These are phyloP conservation scores for Phoxinus dragarum DNA, from an alignment of 2,797 vertebrate genomes.

Conservation along the genomic window DNA sequence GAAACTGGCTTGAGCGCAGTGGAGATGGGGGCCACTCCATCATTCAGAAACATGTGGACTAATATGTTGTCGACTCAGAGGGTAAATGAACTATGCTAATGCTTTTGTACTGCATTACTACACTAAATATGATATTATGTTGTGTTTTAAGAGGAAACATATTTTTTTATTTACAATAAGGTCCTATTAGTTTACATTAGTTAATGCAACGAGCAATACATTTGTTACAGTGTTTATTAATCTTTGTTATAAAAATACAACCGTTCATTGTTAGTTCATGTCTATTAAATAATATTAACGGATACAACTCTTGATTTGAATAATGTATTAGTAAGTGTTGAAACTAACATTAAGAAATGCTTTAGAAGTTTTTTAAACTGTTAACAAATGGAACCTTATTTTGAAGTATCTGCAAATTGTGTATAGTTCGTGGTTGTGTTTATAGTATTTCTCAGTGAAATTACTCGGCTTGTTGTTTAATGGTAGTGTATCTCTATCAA, in stretches of 20 bases:
- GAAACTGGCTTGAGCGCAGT: slow-evolving; percentile 37
- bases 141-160: background rate
- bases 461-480: background rate
- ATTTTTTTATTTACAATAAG: background rate
- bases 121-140: background rate
- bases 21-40: slow-evolving; percentile 14
- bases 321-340: background rate
- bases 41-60: slow-evolving; percentile 53
- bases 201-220: background rate
- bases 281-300: background rate
- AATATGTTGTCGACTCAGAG: slow-evolving; percentile 77
- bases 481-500: background rate
- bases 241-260: background rate
- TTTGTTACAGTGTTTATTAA: background rate
- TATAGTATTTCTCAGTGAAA: slow-evolving; percentile 1
- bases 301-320: too few relatives aligned
- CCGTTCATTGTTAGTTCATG: background rate
- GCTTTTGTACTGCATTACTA: background rate
- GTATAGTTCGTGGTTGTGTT: background rate
- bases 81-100: slow-evolving; percentile 68
- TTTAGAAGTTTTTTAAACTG: background rate
- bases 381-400: background rate
- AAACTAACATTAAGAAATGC: background rate
- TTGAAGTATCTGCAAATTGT: background rate
- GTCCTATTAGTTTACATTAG: background rate